Percentiles rank a stretch among this genome's conserved stretches.
These are phyloP conservation scores for Eulimnadia texana DNA, from an alignment of 1,140 invertebrate species.

Conservation along the genomic window DNA sequence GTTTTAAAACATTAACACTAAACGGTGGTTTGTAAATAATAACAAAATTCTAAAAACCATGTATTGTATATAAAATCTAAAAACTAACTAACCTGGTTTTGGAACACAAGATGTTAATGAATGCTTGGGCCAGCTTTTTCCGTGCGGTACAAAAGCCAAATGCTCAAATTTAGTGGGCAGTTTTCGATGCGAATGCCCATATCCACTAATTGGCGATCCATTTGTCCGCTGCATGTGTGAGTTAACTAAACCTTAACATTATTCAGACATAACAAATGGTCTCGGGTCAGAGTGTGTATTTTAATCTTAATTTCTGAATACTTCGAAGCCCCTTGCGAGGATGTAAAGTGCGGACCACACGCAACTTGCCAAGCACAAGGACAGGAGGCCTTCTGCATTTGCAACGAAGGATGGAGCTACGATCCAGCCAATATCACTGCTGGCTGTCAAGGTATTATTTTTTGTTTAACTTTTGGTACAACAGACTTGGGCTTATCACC, in stretches of 20 bases:
- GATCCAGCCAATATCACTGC: slow-evolving; percentile 72
- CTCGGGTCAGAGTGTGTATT: slow-evolving; percentile 5
- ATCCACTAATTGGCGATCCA: slow-evolving; percentile 25
- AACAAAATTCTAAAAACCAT: neutral
- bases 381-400: slow-evolving; percentile 77
- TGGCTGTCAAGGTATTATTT: slow-evolving; percentile 55
- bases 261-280: neutral
- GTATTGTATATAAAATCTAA: neutral
- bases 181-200: slow-evolving; percentile 27
- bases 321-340: slow-evolving; percentile 69
- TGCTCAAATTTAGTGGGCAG: slow-evolving; percentile 28
- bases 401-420: slow-evolving; percentile 84
- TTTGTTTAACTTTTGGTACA: slow-evolving; percentile 14
- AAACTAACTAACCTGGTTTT: neutral
- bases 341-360: slow-evolving; percentile 72
- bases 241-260: slow-evolving; percentile 19
- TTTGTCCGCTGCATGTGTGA: slow-evolving; percentile 28
- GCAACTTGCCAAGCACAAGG: slow-evolving; percentile 78
- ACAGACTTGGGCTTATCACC: neutral
- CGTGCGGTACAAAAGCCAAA: slow-evolving; percentile 30
- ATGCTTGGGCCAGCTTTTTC: slow-evolving; percentile 27
- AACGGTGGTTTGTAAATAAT: no score
- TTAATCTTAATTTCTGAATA: slow-evolving; percentile 1
- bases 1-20: neutral
- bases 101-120: slow-evolving; percentile 31